These are phyloP conservation scores for Eulemur macaco DNA, from an alignment of 2,113 vertebrate genomes.

Conservation along the genomic window DNA sequence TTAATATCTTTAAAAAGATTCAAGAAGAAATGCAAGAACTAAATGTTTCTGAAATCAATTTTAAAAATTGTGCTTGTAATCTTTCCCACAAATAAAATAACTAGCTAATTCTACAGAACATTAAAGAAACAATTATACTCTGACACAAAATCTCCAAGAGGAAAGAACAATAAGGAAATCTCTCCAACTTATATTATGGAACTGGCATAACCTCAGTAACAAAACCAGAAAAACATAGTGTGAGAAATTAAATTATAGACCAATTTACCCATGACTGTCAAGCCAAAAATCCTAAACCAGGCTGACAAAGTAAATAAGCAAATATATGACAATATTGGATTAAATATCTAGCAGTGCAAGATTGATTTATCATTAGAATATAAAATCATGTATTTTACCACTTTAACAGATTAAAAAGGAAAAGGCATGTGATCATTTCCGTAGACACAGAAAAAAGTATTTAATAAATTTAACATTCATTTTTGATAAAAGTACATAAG, in stretches of 20 bases:
- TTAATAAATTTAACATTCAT: background rate
- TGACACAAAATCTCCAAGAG: background rate
- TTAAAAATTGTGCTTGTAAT: background rate
- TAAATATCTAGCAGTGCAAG: background rate
- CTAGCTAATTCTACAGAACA: background rate
- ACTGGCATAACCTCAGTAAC: background rate
- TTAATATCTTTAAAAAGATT: background rate
- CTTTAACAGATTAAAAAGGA: background rate
- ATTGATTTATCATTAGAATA: background rate
- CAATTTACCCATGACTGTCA: background rate
- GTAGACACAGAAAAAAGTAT: background rate
- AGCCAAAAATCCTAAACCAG: background rate
- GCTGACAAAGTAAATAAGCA: background rate
- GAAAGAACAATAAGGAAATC: background rate
- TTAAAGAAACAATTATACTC: background rate
- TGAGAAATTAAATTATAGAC: slow-evolving; percentile 5
- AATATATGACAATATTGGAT: background rate
- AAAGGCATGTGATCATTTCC: background rate
- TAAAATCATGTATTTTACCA: background rate
- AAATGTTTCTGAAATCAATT: background rate
- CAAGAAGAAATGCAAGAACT: background rate
- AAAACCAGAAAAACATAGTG: background rate
- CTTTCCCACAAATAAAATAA: background rate
- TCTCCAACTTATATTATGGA: background rate
- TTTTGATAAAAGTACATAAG: background rate